Base-by-base conservation (phyloP, 2,797 vertebrate genomes). In the Brachyrhaphis roseni region DNA sequence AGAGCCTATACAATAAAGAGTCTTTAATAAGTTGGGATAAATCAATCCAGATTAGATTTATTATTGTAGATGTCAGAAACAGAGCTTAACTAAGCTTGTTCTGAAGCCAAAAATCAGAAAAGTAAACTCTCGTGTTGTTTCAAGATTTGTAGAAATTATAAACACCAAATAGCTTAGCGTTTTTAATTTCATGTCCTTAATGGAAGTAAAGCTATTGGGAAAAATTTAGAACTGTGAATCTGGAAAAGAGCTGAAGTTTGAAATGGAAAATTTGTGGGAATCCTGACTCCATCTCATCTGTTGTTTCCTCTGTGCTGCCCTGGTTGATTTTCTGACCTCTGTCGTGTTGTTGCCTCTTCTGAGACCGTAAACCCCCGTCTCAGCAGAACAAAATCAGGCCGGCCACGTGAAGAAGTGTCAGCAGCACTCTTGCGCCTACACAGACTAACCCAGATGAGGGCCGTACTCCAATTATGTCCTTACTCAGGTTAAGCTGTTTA, bases 401-500 rank as follows among this genome's bases (percentile, higher is more conserved):
- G 66, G 51, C 72, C 66, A 64, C 46, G 43, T 79, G 81, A 23
- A 11, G 8, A 13, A 15, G 26, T 8, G 26, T 80, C 59, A 66
- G 68, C 16, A 77, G 64, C 70, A 57, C 57, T 74, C 81, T 49
- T 80, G 78, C 57, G 49, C 76, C 45, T 36, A 7, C 41, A 70
- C 82, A 78, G 78, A 82, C 81, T 78, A 71, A 76, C 82, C 78
- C 41, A 75, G 74, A 79, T 53, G 74, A 83, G 83, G 82, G 86
- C 83, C 57, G 5, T 36, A 41, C 78, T 85, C 81, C 88, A 90
- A 72, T 84, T 84, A 83, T 85, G 59, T 80, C 78, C 87, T 87
- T 81, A 90, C 85, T 88, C 82, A 68, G 88, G 86, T 86, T 93
- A 91, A 93, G 89, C 91, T 77, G 86, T 91, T 93, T 82, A 90